These are phyloP conservation scores for Bubo bubo DNA, from an alignment of 2,113 vertebrate species.

Conservation along the genomic window DNA sequence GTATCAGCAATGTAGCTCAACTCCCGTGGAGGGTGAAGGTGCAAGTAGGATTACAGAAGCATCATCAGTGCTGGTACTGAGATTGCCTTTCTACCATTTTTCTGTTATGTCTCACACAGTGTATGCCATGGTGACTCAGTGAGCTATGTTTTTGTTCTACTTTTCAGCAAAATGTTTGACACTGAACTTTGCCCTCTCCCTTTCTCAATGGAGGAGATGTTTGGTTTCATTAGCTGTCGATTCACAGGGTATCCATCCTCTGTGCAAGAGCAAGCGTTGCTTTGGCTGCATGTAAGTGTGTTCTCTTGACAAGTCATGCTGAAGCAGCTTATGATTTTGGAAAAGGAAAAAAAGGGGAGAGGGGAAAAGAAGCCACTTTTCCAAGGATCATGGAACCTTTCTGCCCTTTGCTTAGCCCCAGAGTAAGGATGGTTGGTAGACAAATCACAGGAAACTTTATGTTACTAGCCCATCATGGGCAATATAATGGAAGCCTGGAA, in stretches of 20 bases:
- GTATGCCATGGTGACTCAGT: background rate
- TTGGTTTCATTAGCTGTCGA: constrained; percentile 97
- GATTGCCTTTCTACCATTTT: background rate
- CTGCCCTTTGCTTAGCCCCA: background rate
- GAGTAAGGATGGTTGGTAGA: background rate
- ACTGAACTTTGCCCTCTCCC: constrained; percentile 97
- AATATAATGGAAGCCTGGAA: background rate
- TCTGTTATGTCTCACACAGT: background rate
- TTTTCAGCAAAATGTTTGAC: constrained; percentile 98
- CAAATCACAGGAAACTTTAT: background rate
- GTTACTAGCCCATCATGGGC: background rate
- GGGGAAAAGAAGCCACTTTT: background rate
- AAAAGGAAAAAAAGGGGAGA: rapidly evolving
- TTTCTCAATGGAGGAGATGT: constrained; percentile 99
- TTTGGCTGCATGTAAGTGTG: constrained; percentile 95
- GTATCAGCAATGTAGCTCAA: background rate
- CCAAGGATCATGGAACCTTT: background rate
- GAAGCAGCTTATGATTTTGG: background rate
- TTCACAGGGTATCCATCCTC: constrained; percentile 97
- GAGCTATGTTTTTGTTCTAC: constrained; percentile 19
- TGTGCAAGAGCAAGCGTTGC: constrained; percentile 95
- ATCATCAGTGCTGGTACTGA: background rate
- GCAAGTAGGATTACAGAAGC: background rate
- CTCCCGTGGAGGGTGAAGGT: background rate
- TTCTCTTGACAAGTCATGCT: background rate